Evolutionary conservation across 2,888 invertebrate genomes (phyloP).

Genomic region (Trypoxylon attenuatum): DNA sequence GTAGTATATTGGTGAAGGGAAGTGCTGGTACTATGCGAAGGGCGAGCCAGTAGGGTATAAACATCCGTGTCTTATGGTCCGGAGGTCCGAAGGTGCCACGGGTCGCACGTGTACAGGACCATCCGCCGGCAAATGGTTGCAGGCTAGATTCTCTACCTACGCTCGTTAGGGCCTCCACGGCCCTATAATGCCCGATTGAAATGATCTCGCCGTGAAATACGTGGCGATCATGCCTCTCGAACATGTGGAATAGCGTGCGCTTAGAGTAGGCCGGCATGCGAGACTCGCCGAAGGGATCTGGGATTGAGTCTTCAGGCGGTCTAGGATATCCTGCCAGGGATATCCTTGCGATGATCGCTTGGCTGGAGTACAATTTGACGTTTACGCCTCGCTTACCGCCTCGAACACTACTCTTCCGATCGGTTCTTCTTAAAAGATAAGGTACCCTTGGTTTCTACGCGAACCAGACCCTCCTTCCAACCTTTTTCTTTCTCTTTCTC

Average conservation of each 20-base stretch:
- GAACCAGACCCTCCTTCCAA: neutral
- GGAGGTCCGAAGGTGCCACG: slow-evolving; percentile 27
- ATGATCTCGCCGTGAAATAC: slow-evolving; percentile 63
- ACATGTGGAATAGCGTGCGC: slow-evolving; percentile 22
- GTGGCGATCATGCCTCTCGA: slow-evolving; percentile 51
- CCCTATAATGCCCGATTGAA: slow-evolving; percentile 64
- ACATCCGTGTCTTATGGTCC: slow-evolving; percentile 50
- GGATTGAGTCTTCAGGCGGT: slow-evolving; percentile 52
- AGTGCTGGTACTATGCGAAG: slow-evolving; percentile 10
- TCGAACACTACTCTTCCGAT: slow-evolving; percentile 30
- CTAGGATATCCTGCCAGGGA: slow-evolving; percentile 24
- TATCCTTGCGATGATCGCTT: slow-evolving; percentile 32
- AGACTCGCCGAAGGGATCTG: too few relatives aligned
- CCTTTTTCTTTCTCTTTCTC: neutral
- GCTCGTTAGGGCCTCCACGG: slow-evolving; percentile 62
- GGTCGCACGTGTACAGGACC: slow-evolving; percentile 21
- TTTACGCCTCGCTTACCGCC: slow-evolving; percentile 36
- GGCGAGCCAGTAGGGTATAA: slow-evolving; percentile 45
- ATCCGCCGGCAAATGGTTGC: neutral
- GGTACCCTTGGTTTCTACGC: neutral
- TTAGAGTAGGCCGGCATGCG: slow-evolving; percentile 7
- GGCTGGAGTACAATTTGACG: slow-evolving; percentile 40
- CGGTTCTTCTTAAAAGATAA: slow-evolving; percentile 30
- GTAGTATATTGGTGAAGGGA: slow-evolving; percentile 15
- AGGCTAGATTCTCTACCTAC: slow-evolving; percentile 54